Percentiles rank a stretch among this genome's conserved stretches.
Conservation (phyloP, 2,797 vertebrate genomes). For the Halcyon smyrnensis region DNA sequence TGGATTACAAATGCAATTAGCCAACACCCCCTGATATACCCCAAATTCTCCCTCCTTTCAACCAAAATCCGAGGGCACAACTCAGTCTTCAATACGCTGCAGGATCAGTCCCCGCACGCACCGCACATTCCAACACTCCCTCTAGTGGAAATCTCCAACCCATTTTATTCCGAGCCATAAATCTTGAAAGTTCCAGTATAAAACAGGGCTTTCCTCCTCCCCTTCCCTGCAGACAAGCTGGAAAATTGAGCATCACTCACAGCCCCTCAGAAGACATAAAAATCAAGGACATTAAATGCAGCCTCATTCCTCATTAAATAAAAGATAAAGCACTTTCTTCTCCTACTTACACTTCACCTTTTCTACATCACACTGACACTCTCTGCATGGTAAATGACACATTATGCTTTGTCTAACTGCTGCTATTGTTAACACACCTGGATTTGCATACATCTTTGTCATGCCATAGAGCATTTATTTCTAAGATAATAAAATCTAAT, state of each 20-base stretch:
- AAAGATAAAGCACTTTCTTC: not conserved
- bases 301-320: not conserved
- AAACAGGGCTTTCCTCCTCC: not conserved
- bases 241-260: not conserved
- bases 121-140: slow-evolving; percentile 46
- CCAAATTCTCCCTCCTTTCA: not conserved
- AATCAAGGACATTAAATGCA: not conserved
- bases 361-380: not conserved
- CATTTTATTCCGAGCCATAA: not conserved
- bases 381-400: not conserved
- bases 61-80: not conserved
- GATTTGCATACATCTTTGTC: not conserved
- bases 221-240: not conserved
- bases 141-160: slow-evolving; percentile 40
- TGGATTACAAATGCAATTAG: not conserved
- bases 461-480: not conserved
- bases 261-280: not conserved
- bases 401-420: not conserved
- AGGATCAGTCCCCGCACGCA: not conserved
- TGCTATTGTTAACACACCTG: not conserved
- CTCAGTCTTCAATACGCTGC: not conserved
- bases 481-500: not conserved
- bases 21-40: not conserved
- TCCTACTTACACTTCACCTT: not conserved
- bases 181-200: not conserved